Evolutionary conservation across 2,797 vertebrate genomes (phyloP).

Genomic region (Eospalax fontanierii): DNA sequence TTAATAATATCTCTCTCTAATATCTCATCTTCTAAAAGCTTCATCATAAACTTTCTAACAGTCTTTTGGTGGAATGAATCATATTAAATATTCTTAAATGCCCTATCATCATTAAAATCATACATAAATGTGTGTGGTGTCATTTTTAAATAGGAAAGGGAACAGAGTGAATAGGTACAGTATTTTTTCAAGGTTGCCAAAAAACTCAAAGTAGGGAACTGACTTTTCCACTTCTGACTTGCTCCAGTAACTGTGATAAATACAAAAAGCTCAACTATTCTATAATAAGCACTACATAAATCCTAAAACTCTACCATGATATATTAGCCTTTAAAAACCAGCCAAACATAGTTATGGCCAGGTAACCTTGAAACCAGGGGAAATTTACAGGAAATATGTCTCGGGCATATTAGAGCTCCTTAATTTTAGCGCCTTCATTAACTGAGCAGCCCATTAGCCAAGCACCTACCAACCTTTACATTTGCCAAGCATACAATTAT

Average conservation of each 20-base stretch:
- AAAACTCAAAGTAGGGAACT: slow-evolving; percentile 43
- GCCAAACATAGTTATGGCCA: slow-evolving; percentile 65
- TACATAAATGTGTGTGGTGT: not conserved
- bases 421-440: slow-evolving; percentile 68
- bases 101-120: slow-evolving; percentile 52
- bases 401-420: slow-evolving; percentile 11
- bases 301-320: slow-evolving; percentile 53
- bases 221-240: slow-evolving; percentile 21
- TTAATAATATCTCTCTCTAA: slow-evolving; percentile 6
- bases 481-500: slow-evolving; percentile 56
- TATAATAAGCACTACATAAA: slow-evolving; percentile 66
- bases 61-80: not conserved
- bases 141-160: slow-evolving; percentile 42
- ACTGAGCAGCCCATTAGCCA: slow-evolving; percentile 43
- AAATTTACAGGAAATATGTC: slow-evolving; percentile 66
- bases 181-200: not conserved
- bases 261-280: slow-evolving; percentile 59
- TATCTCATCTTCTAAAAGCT: not conserved
- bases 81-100: slow-evolving; percentile 39
- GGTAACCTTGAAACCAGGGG: slow-evolving; percentile 63
- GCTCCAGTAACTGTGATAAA: slow-evolving; percentile 42
- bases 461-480: not conserved
- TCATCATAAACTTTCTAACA: slow-evolving; percentile 37
- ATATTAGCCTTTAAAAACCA: slow-evolving; percentile 63
- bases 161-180: not conserved